phyloP scores from a whole-genome alignment of 2,113 vertebrate genomes.

The Riparia riparia region DNA sequence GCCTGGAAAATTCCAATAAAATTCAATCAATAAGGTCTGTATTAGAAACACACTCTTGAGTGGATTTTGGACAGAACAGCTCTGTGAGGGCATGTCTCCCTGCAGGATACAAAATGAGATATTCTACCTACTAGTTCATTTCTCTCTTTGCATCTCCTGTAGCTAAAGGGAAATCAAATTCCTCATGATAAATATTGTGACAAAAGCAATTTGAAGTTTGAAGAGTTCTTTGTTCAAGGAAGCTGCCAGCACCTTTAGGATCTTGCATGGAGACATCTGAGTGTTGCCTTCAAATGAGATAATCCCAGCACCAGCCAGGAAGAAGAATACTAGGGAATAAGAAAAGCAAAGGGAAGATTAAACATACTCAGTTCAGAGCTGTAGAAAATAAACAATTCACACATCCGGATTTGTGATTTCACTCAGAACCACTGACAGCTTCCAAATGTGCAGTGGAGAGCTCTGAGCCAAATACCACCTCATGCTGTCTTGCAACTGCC shows the following conservation, averaged over 20 bases:
- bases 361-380: neutral
- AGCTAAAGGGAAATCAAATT: slow-evolving; percentile 67
- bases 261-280: neutral
- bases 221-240: slow-evolving; percentile 51
- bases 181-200: slow-evolving; percentile 55
- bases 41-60: slow-evolving; percentile 51
- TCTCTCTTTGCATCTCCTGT: slow-evolving; percentile 44
- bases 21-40: slow-evolving; percentile 32
- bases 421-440: neutral
- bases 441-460: neutral
- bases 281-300: slow-evolving; percentile 1
- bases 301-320: neutral
- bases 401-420: neutral
- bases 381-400: slow-evolving; percentile 21
- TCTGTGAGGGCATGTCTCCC: slow-evolving; percentile 45
- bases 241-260: slow-evolving; percentile 48
- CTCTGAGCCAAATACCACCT: neutral
- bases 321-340: neutral
- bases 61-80: slow-evolving; percentile 4
- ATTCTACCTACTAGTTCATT: slow-evolving; percentile 46
- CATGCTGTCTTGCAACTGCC: neutral
- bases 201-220: slow-evolving; percentile 64
- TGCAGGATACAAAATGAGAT: slow-evolving; percentile 56
- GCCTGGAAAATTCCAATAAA: slow-evolving; percentile 46
- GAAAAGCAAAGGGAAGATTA: neutral